phyloP scores from a whole-genome alignment of 2,797 vertebrate species.

The Pantherophis vulpinus region DNA sequence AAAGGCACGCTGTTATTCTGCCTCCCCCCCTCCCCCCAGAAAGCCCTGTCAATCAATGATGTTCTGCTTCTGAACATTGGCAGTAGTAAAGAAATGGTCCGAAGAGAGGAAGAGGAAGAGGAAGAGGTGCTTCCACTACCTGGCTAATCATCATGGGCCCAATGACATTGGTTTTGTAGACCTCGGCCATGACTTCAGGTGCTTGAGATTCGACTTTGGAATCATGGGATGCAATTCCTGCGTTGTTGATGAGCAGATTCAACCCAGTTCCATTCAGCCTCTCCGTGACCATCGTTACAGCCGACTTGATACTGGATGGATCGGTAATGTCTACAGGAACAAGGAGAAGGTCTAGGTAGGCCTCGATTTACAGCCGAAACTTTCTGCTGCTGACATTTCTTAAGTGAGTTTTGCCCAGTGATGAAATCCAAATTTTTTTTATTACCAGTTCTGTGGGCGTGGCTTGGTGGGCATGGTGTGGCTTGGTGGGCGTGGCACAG shows the following conservation, averaged over 20 bases:
- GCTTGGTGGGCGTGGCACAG: too few relatives aligned
- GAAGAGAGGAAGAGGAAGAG: not conserved
- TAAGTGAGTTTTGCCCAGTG: not conserved
- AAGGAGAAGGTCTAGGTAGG: not conserved
- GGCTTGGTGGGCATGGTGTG: too few relatives aligned
- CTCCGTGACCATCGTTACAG: slow-evolving; percentile 49
- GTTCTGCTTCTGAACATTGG: not conserved
- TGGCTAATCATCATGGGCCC: slow-evolving; percentile 58
- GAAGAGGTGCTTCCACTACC: slow-evolving; percentile 19
- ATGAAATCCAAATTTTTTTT: too few relatives aligned
- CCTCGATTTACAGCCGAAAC: not conserved
- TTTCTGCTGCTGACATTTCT: not conserved
- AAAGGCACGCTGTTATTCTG: not conserved
- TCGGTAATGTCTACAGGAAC: slow-evolving; percentile 56
- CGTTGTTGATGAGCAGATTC: slow-evolving; percentile 69
- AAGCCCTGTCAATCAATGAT: not conserved
- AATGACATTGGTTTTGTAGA: slow-evolving; percentile 58
- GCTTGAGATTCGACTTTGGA: slow-evolving; percentile 29
- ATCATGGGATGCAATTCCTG: slow-evolving; percentile 19
- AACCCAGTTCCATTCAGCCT: slow-evolving; percentile 52
- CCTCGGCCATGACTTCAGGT: slow-evolving; percentile 48
- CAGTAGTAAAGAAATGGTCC: not conserved
- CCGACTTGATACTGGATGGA: slow-evolving; percentile 57
- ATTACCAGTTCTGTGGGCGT: too few relatives aligned
- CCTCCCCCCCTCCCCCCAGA: not conserved